Percentiles rank a stretch among this genome's conserved stretches.
Conservation (phyloP, 2,888 invertebrate species). For the Plutella xylostella region DNA sequence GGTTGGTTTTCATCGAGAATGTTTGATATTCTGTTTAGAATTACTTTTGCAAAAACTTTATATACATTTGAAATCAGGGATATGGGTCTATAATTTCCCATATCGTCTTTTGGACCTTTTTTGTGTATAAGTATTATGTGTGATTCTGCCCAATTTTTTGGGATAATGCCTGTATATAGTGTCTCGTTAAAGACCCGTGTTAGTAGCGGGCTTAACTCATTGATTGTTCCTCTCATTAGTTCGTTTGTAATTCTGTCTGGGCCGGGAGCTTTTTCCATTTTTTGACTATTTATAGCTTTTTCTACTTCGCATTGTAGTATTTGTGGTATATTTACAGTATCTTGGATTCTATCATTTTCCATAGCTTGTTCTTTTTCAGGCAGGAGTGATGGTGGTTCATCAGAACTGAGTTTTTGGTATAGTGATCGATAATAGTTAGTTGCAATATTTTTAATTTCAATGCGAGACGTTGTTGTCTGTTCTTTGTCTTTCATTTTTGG, state of each 20-base stretch:
- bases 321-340: neutral
- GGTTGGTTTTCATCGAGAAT: constrained; percentile 17
- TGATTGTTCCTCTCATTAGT: constrained; percentile 13
- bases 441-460: neutral
- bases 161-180: constrained; percentile 10
- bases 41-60: constrained; percentile 3
- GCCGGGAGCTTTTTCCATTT: constrained; percentile 2
- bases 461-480: neutral
- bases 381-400: no score
- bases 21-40: constrained; percentile 12
- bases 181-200: constrained; percentile 18
- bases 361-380: no score
- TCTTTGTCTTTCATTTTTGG: neutral
- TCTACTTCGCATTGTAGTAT: neutral
- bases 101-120: constrained; percentile 14
- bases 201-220: constrained; percentile 16
- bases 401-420: neutral
- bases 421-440: neutral
- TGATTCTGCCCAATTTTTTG: constrained; percentile 14
- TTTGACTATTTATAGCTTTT: neutral
- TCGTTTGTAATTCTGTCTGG: constrained; percentile 21
- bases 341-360: no score
- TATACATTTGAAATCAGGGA: neutral
- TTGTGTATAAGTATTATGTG: constrained; percentile 18
- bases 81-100: constrained; percentile 17